These are phyloP conservation scores for fruit fly (Drosophila melanogaster) DNA, from an alignment of 1,140 invertebrate genomes.

Conservation along the genomic window DNA sequence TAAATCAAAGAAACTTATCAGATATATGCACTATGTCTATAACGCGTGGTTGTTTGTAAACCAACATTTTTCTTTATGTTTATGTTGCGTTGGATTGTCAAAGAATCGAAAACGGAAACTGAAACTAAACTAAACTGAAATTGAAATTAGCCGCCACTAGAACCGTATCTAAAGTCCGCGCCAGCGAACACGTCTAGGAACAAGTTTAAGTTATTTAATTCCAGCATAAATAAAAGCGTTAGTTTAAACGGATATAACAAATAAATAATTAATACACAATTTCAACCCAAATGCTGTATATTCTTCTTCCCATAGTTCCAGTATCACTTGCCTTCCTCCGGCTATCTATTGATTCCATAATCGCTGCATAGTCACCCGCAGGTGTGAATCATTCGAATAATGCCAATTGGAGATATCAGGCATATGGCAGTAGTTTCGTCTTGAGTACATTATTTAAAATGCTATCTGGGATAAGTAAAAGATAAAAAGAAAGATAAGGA, in stretches of 20 bases:
- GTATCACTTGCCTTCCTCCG: no score
- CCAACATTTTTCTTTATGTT: slow-evolving; percentile 61
- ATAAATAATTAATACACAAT: slow-evolving; percentile 82
- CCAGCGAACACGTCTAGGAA: slow-evolving; percentile 63
- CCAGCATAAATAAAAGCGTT: slow-evolving; percentile 82
- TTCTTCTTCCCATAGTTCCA: background rate
- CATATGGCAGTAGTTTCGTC: slow-evolving; percentile 12
- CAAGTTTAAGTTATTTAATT: slow-evolving; percentile 83
- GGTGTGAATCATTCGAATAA: slow-evolving; percentile 11
- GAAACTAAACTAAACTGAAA: slow-evolving; percentile 46
- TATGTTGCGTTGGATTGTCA: slow-evolving; percentile 59
- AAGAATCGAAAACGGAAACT: slow-evolving; percentile 31
- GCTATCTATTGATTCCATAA: background rate
- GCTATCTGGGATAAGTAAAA: slow-evolving; percentile 5
- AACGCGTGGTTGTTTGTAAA: slow-evolving; percentile 67
- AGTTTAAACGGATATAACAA: slow-evolving; percentile 81
- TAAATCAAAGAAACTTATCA: slow-evolving; percentile 71
- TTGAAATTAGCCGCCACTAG: slow-evolving; percentile 65
- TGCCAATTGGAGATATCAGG: slow-evolving; percentile 17
- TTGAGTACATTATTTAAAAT: background rate
- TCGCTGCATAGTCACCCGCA: slow-evolving; percentile 18
- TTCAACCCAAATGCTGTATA: slow-evolving; percentile 41
- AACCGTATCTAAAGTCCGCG: slow-evolving; percentile 67
- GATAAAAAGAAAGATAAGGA: background rate
- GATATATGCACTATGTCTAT: slow-evolving; percentile 72